Conservation (phyloP, 2,797 vertebrate species). For the Parotocinclus haroldoi region DNA sequence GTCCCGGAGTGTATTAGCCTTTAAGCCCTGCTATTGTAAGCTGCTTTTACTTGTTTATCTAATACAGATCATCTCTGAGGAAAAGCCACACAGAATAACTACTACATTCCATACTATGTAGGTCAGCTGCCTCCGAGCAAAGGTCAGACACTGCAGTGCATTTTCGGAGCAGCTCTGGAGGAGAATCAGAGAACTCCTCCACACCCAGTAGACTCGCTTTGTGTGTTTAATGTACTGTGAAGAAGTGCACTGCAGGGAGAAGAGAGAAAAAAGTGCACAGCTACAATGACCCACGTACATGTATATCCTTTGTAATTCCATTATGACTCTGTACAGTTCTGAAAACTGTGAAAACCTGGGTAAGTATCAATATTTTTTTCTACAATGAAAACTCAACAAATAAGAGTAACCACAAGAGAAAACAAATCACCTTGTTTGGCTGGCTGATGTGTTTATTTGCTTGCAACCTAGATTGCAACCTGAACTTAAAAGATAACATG, state of each 20-base stretch:
- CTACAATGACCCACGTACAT: slow-evolving; percentile 24
- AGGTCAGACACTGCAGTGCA: slow-evolving; percentile 58
- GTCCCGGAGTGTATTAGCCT: slow-evolving; percentile 49
- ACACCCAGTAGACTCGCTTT: slow-evolving; percentile 44
- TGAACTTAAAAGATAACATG: slow-evolving; percentile 24
- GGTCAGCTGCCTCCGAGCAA: slow-evolving; percentile 63
- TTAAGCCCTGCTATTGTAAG: slow-evolving; percentile 36
- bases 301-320: slow-evolving; percentile 23
- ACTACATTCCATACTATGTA: slow-evolving; percentile 62
- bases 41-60: slow-evolving; percentile 55
- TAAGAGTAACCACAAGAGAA: neutral
- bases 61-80: slow-evolving; percentile 47
- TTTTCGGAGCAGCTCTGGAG: slow-evolving; percentile 54
- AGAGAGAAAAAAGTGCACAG: slow-evolving; percentile 18
- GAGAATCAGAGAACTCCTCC: slow-evolving; percentile 55
- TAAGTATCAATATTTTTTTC: neutral
- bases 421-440: slow-evolving; percentile 27
- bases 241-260: slow-evolving; percentile 34
- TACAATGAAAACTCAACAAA: neutral
- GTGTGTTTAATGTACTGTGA: slow-evolving; percentile 49
- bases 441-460: slow-evolving; percentile 19
- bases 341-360: neutral
- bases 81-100: slow-evolving; percentile 61
- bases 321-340: neutral
- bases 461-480: slow-evolving; percentile 26